A percentile compares a stretch with the other conserved stretches of the same genome.
phyloP scores from a whole-genome alignment of 2,113 vertebrate species.

The Periophthalmus modestus region DNA sequence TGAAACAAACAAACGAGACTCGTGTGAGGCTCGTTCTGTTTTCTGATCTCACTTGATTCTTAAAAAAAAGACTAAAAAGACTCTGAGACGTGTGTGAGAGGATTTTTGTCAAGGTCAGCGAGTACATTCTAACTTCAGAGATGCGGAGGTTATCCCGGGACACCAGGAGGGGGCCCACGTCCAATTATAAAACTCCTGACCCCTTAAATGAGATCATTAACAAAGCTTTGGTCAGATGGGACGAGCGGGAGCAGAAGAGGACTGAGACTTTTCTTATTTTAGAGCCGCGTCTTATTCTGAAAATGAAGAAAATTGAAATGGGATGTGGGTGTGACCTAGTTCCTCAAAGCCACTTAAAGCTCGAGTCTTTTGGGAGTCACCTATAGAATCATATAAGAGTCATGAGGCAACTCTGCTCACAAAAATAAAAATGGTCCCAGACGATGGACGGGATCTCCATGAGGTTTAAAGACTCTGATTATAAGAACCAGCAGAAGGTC shows the following conservation, averaged over 20 bases:
- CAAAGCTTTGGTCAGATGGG: constrained; percentile 57
- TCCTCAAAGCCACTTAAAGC: constrained; percentile 58
- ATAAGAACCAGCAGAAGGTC: not conserved
- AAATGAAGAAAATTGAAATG: constrained; percentile 50
- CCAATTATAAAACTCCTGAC: constrained; percentile 67
- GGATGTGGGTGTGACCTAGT: constrained; percentile 66
- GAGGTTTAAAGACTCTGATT: not conserved
- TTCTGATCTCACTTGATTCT: no score
- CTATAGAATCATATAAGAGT: constrained; percentile 26
- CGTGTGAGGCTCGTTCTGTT: no score
- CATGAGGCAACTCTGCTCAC: not conserved
- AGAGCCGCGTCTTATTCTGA: constrained; percentile 42
- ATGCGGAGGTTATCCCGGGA: constrained; percentile 40
- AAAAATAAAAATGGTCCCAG: not conserved
- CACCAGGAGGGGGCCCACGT: constrained; percentile 43
- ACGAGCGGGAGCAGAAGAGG: constrained; percentile 47
- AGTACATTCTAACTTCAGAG: constrained; percentile 60
- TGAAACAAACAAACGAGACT: no score
- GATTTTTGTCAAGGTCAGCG: constrained; percentile 49
- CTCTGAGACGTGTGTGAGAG: constrained; percentile 28
- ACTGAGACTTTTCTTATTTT: constrained; percentile 58
- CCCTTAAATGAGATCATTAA: constrained; percentile 75
- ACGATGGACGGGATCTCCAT: not conserved
- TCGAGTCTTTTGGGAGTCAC: constrained; percentile 41
- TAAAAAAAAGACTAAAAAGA: no score